Evolutionary conservation across 2,797 vertebrate species (phyloP), one percentile per base, ranked within the genome.

Genomic region (Cyclura pinguis): DNA sequence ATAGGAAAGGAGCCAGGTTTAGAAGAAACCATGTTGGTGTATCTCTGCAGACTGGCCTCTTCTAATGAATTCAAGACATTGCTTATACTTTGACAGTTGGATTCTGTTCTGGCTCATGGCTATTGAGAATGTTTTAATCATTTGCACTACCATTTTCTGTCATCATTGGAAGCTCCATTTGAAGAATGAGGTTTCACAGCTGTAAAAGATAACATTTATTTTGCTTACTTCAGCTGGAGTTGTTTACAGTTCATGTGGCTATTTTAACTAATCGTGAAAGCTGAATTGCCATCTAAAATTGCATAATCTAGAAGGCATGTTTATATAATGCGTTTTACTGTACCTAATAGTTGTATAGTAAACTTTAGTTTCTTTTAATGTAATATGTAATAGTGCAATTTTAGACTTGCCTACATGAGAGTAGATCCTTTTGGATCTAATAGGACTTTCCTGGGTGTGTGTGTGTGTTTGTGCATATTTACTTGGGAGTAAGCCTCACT

Each of bases 1-100:
- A 72, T 42, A 80, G 69, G 8, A 59, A 80, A 72, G 24, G 32
- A 90, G 85, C 55, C 78, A 55, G 57, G 6, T 62, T 73, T 35
- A 38, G 87, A 57, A 22, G 47, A 81, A 88, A 24, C 50, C 78
- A 82, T 72, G 13, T 81, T 74, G 52, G 76, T 73, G 52, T 83
- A 62, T 81, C 69, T 81, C 29, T 35, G 52, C 52, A 59, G 67
- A 80, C 47, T 52, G 76, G 47, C 78, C 87, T 59, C 8, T 76
- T 87, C 67, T 67, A 87, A 87, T 83, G 42, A 83, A 87, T 67
- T 47, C 59, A 83, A 87, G 89, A 55, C 59, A 0, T 93, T 91
- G 73, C 12, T 91, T 94, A 91, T 89, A 18, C 13, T 90, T 16
- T 93, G 93, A 93, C 87, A 67, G 20, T 35, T 92, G 69, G 29